phyloP scores from a whole-genome alignment of 2,113 vertebrate species.

The Muntiacus reevesi region DNA sequence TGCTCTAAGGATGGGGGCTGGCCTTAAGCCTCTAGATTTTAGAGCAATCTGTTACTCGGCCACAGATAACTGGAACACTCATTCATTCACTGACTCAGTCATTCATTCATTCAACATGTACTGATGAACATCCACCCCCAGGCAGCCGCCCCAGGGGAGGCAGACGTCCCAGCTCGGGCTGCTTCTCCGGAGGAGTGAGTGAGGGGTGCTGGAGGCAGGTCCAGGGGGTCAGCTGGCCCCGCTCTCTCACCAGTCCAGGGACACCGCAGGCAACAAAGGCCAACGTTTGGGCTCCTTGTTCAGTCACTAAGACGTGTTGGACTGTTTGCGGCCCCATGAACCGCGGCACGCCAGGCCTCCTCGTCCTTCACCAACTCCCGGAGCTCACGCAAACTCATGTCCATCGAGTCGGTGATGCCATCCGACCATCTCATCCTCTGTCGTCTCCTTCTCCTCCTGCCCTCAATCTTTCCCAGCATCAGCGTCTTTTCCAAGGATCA shows the following conservation, averaged over 20 bases:
- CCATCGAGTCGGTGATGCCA: not conserved
- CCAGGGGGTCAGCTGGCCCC: not conserved
- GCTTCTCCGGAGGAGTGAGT: not conserved
- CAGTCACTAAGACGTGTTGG: not conserved
- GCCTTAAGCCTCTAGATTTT: not conserved
- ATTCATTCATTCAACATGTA: not conserved
- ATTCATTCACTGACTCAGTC: not conserved
- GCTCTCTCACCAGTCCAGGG: not conserved
- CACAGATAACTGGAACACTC: not conserved
- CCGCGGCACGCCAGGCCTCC: fast-evolving
- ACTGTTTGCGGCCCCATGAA: not conserved
- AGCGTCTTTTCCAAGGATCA: not conserved
- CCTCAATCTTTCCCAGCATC: not conserved
- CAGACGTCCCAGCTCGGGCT: fast-evolving
- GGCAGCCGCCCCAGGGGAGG: not conserved
- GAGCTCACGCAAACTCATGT: not conserved
- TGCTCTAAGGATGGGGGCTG: not conserved
- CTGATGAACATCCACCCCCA: not conserved
- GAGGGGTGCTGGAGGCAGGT: not conserved
- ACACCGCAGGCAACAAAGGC: not conserved
- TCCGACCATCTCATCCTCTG: not conserved
- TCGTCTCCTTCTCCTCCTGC: not conserved
- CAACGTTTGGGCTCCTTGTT: not conserved
- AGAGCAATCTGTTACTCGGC: not conserved
- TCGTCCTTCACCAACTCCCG: not conserved